These are phyloP conservation scores for Sebastes taczanowskii DNA, from an alignment of 2,797 vertebrate genomes.

Conservation along the genomic window DNA sequence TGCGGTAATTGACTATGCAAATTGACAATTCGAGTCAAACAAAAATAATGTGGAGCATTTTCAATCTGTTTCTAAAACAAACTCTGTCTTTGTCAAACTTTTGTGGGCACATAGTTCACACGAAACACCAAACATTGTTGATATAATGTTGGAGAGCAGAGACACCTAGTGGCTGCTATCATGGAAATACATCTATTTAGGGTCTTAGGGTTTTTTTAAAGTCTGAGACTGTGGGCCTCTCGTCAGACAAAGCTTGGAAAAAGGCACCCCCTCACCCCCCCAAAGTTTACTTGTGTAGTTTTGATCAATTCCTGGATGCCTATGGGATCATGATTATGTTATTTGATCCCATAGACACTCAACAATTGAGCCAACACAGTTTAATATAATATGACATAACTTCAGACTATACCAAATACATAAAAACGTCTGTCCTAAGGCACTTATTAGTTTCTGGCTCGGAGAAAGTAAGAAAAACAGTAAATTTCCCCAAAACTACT, in stretches of 20 bases:
- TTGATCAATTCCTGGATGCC: neutral
- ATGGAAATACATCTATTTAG: neutral
- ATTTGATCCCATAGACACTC: neutral
- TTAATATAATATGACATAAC: neutral
- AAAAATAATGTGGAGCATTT: slow-evolving; percentile 34
- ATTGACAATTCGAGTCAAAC: slow-evolving; percentile 47
- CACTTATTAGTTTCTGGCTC: neutral
- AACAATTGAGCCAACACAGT: neutral
- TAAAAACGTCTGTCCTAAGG: neutral
- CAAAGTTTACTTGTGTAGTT: neutral
- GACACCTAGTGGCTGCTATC: slow-evolving; percentile 66
- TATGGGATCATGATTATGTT: neutral
- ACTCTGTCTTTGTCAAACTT: slow-evolving; percentile 8
- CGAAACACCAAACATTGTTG: neutral
- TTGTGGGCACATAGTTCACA: neutral
- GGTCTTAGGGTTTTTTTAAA: neutral
- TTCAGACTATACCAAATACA: neutral
- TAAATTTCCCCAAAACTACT: neutral
- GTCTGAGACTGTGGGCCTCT: neutral
- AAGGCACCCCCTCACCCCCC: too few relatives aligned
- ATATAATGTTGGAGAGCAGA: slow-evolving; percentile 46
- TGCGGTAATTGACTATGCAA: slow-evolving; percentile 56
- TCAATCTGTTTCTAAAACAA: slow-evolving; percentile 38
- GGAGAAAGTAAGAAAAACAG: neutral
- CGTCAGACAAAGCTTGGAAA: neutral